These are phyloP conservation scores for Epinotia ramella DNA, from an alignment of 2,888 invertebrate species.

Conservation along the genomic window DNA sequence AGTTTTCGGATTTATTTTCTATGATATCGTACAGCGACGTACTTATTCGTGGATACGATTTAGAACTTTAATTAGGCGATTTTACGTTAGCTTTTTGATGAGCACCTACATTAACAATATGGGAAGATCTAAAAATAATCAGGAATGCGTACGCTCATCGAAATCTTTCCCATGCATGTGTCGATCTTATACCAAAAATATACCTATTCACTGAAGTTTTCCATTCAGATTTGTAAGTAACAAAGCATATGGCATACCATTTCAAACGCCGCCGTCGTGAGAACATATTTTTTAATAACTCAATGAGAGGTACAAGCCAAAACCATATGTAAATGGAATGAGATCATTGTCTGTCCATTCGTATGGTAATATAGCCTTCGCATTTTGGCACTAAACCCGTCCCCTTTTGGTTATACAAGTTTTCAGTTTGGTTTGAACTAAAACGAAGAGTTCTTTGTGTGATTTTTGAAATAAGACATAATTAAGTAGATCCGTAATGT, in stretches of 20 bases:
- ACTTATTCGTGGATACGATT: background rate
- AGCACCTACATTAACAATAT: slow-evolving; percentile 5
- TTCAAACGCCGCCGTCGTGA: slow-evolving; percentile 9
- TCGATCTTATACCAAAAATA: slow-evolving; percentile 27
- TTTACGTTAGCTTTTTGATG: slow-evolving; percentile 6
- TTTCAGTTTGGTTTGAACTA: slow-evolving; percentile 16
- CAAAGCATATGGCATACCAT: slow-evolving; percentile 15
- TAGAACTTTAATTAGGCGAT: background rate
- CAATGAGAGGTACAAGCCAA: slow-evolving; percentile 51
- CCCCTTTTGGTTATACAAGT: slow-evolving; percentile 33
- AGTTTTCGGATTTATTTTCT: background rate
- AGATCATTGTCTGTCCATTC: slow-evolving; percentile 68
- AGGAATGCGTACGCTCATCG: slow-evolving; percentile 21
- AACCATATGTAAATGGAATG: slow-evolving; percentile 74
- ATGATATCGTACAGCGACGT: background rate
- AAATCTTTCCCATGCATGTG: slow-evolving; percentile 22
- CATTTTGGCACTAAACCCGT: slow-evolving; percentile 37
- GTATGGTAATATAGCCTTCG: slow-evolving; percentile 46
- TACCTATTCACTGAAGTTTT: slow-evolving; percentile 9
- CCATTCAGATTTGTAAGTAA: slow-evolving; percentile 13
- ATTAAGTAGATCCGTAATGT: background rate
- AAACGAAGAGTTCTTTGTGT: background rate
- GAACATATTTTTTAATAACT: slow-evolving; percentile 23
- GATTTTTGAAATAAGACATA: background rate
- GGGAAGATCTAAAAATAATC: slow-evolving; percentile 24